Base-by-base conservation (phyloP, 2,888 invertebrate species). In the Uloborus plumipes region DNA sequence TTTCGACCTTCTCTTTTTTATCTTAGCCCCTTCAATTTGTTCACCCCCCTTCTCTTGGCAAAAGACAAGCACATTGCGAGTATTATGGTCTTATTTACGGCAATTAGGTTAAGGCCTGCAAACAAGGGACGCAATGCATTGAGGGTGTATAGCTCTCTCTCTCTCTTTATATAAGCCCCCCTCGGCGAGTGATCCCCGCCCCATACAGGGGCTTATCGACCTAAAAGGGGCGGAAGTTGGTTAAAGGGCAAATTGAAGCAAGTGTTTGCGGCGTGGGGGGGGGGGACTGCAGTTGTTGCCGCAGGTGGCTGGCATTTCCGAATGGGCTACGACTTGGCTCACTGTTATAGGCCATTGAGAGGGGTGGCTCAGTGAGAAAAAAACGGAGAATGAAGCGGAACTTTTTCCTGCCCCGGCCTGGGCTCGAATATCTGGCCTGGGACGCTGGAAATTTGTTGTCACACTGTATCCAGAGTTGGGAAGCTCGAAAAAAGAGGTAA, bases 71-170 rank as follows among this genome's bases (percentile, higher is more conserved):
- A 79, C 75, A 78, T 84, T 84, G 84, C 67, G 78, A 75, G 84
- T 79, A 84, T 84, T 84, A 84, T 74, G 78, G 51, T 84, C 84
- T 84, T 79, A 84, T 84, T 84, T 84, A 79, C 84, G 84, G 84
- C 84, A 84, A 84, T 84, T 84, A 84, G 84, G 83, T 66, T 83
- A 83, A 83, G 77, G 76, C 83, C 83, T 73, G 83, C 73, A 83
- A 83, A 83, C 83, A 83, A 77, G 77, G 73, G 72, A 58, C 31
- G 55, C 72, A 59, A 76, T 82, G 76, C 76, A 82, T 72, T 67
- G 55, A 72, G 67, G 79, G 79, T 73, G 72, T 79, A 72, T 79
- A 72, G 71, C 58, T 39, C 70, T 55, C 81, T 39, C 70, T 55
- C 81, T 65, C 71, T 75, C 81, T 74, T 80, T 81, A 74, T 81